Evolutionary conservation across 2,888 invertebrate genomes (phyloP).

Genomic region (Morpho achilles): DNA sequence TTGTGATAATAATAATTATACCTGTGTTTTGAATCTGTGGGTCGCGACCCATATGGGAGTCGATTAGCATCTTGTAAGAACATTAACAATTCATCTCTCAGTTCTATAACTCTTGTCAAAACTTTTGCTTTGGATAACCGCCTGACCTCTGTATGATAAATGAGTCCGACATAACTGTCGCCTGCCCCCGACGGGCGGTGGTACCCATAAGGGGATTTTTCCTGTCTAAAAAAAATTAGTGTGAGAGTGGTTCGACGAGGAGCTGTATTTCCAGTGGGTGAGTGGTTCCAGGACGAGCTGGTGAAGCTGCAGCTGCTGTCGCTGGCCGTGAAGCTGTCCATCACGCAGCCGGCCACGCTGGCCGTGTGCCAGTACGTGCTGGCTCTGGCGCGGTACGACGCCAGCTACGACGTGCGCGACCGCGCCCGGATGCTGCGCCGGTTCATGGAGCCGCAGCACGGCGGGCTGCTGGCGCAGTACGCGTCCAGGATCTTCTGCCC

Average conservation of each 20-base stretch:
- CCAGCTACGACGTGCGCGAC: constrained; percentile 98
- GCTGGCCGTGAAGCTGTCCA: constrained; percentile 94
- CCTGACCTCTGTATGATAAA: background rate
- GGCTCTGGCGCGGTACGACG: constrained; percentile 96
- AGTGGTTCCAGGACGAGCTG: constrained; percentile 85
- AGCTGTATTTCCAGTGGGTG: background rate
- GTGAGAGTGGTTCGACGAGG: too few species aligned
- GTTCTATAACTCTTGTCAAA: too few species aligned
- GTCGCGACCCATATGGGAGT: too few species aligned
- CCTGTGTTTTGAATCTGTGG: too few species aligned
- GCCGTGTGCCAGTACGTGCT: constrained; percentile 95
- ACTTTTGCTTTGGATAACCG: background rate
- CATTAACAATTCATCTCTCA: too few species aligned
- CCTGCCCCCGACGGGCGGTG: too few species aligned
- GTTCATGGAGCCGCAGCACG: constrained; percentile 46
- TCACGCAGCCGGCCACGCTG: constrained; percentile 91
- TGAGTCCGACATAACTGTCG: background rate
- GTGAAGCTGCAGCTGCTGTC: constrained; percentile 98
- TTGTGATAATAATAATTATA: background rate
- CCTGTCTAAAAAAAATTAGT: too few species aligned
- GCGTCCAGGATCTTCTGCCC: constrained; percentile 93
- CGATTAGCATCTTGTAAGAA: too few species aligned
- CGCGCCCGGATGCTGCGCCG: constrained; percentile 93
- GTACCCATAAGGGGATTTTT: too few species aligned
- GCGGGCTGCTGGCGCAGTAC: constrained; percentile 75